Evolutionary conservation across 2,888 invertebrate species (phyloP), one percentile per base, ranked within the genome.

Genomic region (Electrophaes corylata): DNA sequence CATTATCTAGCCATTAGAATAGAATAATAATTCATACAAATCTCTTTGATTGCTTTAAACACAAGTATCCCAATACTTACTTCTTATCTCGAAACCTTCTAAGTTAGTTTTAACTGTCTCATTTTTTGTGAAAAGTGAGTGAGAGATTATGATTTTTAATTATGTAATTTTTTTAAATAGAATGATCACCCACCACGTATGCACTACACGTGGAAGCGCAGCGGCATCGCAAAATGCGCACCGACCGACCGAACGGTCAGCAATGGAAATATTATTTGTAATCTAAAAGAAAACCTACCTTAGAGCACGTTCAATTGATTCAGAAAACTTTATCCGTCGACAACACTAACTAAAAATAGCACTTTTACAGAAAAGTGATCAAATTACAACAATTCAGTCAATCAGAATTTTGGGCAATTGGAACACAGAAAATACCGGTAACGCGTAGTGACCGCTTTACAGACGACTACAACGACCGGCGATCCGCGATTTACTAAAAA

Each of bases 391-490:
- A 78, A 58, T 66, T 73, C 66, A 67, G 69, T 44, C 65, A 70
- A 72, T 64, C 65, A 68, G 66, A 71, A 65, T 56, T 66, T 59
- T 58, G 62, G 65, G 44, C 61, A 78, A 73, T 53, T 75, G 61
- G 57, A 64, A 78, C 83, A 85, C 84, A 79, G 70, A 74, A 83
- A 79, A 80, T 63, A 83, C 88, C 91, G 90, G 88, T 71, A 73
- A 69, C 57, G 63, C 67, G 84, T 83, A 91, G 86, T 87, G 83
- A 86, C 83, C 68, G 73, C 74, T 79, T 76, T 68, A 72, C 70
- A 83, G 81, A 80, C 88, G 81, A 88, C 89, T 83, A 86, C 83
- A 48, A 68, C 46, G 53, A 76, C 86, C 88, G 84, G 85, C 79
- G 71, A 66, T 76, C 65, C 84, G 79, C 88, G 84, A 88, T 66